Evolutionary conservation across 2,888 invertebrate genomes (phyloP).

Genomic region (Idaea straminata): DNA sequence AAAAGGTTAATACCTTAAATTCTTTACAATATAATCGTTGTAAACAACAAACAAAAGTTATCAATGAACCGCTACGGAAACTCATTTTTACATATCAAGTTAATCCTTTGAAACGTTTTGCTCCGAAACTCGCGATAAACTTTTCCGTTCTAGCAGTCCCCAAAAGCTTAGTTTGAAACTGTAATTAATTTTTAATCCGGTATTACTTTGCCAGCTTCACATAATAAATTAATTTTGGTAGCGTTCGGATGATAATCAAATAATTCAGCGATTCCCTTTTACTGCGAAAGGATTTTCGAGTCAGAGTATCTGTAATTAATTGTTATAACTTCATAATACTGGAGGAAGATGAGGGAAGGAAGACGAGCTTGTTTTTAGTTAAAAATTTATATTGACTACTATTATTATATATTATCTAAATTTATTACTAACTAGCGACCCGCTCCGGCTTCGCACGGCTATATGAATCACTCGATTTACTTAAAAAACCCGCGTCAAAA

Average conservation of each 20-base stretch:
- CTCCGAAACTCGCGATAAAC: slow-evolving; percentile 42
- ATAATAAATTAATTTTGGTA: slow-evolving; percentile 61
- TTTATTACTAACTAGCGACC: too few relatives aligned
- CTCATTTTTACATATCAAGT: slow-evolving; percentile 11
- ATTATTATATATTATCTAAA: not conserved
- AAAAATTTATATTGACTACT: not conserved
- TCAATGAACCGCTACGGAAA: not conserved
- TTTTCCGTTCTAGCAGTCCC: slow-evolving; percentile 46
- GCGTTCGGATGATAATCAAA: slow-evolving; percentile 52
- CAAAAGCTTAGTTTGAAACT: slow-evolving; percentile 54
- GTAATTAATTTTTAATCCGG: slow-evolving; percentile 74
- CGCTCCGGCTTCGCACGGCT: too few relatives aligned
- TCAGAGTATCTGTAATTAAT: slow-evolving; percentile 38
- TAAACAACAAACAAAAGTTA: not conserved
- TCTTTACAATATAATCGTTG: not conserved
- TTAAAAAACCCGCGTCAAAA: too few relatives aligned
- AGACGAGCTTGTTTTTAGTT: slow-evolving; percentile 4
- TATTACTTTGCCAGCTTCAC: slow-evolving; percentile 61
- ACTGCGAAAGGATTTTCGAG: slow-evolving; percentile 38
- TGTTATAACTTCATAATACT: slow-evolving; percentile 34
- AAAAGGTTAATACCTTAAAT: too few relatives aligned
- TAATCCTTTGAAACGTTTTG: slow-evolving; percentile 24
- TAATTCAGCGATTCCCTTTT: slow-evolving; percentile 45
- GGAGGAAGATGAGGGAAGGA: slow-evolving; percentile 21
- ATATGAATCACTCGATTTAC: too few relatives aligned